Evolutionary conservation across 2,797 vertebrate species (phyloP).

Genomic region (Poecilia velifera): DNA sequence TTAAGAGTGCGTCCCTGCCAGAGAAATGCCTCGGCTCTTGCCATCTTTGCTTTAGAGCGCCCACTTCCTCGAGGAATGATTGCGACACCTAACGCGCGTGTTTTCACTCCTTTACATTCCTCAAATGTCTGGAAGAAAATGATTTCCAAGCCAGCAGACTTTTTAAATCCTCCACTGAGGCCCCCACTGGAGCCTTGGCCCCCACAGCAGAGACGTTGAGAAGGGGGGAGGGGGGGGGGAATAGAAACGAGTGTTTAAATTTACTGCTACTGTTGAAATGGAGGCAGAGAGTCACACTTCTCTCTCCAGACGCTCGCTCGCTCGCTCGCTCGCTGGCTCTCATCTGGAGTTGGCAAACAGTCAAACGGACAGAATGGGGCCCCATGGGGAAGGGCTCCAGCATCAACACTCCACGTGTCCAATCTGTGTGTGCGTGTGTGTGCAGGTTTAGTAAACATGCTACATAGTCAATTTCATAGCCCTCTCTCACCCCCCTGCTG

Average conservation of each 20-base stretch:
- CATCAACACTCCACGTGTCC: conserved; percentile 76
- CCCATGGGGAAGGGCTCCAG: conserved; percentile 70
- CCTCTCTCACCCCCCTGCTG: conserved; percentile 24
- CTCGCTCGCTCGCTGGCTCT: conserved; percentile 66
- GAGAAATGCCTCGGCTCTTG: conserved; percentile 49
- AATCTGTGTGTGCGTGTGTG: conserved; percentile 32
- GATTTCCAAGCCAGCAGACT: conserved; percentile 66
- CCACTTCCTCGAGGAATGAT: conserved; percentile 71
- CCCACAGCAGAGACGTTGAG: conserved; percentile 32
- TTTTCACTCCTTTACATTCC: conserved; percentile 75
- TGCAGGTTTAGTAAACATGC: conserved; percentile 58
- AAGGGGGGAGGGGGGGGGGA: conserved; percentile 23
- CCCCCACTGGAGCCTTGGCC: conserved; percentile 42
- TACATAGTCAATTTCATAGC: conserved; percentile 46
- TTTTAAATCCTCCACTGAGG: conserved; percentile 52
- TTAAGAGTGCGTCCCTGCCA: conserved; percentile 29
- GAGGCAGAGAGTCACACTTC: conserved; percentile 53
- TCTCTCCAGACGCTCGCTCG: conserved; percentile 58
- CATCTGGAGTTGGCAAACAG: conserved; percentile 68
- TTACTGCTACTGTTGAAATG: conserved; percentile 74
- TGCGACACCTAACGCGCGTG: conserved; percentile 74
- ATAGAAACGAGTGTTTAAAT: conserved; percentile 52
- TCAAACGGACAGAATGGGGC: conserved; percentile 70
- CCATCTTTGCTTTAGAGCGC: conserved; percentile 59
- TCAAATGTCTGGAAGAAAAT: conserved; percentile 62